A percentile compares a stretch with the other conserved stretches of the same genome.
Conservation (phyloP, 1,140 invertebrate species). For the Drosophila aff. region DNA sequence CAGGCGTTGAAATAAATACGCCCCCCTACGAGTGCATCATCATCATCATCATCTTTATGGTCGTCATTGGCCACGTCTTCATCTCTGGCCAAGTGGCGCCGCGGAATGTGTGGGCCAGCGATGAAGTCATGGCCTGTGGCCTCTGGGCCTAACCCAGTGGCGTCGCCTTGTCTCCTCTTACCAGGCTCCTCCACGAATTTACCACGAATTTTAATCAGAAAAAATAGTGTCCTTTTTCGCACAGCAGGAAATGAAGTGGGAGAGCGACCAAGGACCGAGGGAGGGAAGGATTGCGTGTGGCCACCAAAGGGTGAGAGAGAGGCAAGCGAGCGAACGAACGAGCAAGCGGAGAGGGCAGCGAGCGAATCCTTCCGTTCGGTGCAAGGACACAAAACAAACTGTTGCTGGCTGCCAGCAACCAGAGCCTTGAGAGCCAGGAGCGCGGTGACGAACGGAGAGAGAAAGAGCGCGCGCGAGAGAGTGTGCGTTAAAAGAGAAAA, state of each 20-base stretch:
- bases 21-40: conserved; percentile 28
- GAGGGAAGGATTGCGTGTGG: conserved; percentile 21
- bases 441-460: neutral
- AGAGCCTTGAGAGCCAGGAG: conserved; percentile 26
- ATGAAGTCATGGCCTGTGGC: conserved; percentile 35
- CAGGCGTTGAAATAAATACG: conserved; percentile 30
- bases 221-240: conserved; percentile 11
- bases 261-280: conserved; percentile 3
- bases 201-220: neutral
- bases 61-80: conserved; percentile 2
- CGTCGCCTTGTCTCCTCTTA: conserved; percentile 37
- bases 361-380: conserved; percentile 61
- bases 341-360: conserved; percentile 13
- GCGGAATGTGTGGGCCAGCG: conserved; percentile 14
- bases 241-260: conserved; percentile 9
- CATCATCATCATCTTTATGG: neutral
- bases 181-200: conserved; percentile 26
- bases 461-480: neutral
- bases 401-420: conserved; percentile 52
- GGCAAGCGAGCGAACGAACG: conserved; percentile 13
- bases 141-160: too few species aligned
- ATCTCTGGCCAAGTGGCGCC: conserved; percentile 15
- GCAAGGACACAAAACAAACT: conserved; percentile 76
- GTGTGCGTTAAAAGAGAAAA: conserved; percentile 7
- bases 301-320: conserved; percentile 8